A percentile compares a stretch with the other conserved stretches of the same genome.
Conservation (phyloP, 2,113 vertebrate genomes). For the Xerus inauris region DNA sequence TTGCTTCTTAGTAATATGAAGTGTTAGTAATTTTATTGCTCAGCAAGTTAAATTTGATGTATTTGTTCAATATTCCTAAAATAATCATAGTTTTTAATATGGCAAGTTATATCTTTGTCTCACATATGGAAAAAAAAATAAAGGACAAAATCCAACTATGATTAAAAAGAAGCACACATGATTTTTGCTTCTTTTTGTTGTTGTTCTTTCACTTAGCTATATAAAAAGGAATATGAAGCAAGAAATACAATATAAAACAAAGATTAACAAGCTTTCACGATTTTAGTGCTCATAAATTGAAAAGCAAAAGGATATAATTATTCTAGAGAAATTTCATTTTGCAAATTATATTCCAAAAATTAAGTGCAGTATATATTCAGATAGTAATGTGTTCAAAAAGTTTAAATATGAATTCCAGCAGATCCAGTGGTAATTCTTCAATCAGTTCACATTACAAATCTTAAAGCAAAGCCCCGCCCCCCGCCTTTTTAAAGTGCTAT, state of each 20-base stretch:
- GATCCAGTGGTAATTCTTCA: conserved; percentile 19
- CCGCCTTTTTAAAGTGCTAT: conserved; percentile 78
- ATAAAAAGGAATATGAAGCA: neutral
- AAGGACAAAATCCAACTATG: conserved; percentile 31
- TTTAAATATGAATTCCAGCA: neutral
- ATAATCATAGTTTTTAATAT: neutral
- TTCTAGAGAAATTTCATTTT: conserved; percentile 13
- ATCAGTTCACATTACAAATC: neutral
- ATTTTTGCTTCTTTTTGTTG: neutral
- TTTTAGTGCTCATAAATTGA: neutral
- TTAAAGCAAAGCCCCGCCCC: neutral
- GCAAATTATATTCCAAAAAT: neutral
- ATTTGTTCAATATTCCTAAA: conserved; percentile 11
- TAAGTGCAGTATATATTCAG: neutral
- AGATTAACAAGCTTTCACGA: neutral
- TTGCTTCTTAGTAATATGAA: neutral
- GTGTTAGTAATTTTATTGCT: conserved; percentile 23
- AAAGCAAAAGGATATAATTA: neutral
- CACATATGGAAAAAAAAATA: neutral
- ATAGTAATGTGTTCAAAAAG: neutral
- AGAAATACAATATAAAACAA: neutral
- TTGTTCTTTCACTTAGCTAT: neutral
- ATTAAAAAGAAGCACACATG: neutral
- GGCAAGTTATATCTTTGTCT: neutral
- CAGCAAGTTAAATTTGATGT: neutral